Evolutionary conservation across 2,113 vertebrate genomes (phyloP).

Genomic region (Aspidoscelis tigris): DNA sequence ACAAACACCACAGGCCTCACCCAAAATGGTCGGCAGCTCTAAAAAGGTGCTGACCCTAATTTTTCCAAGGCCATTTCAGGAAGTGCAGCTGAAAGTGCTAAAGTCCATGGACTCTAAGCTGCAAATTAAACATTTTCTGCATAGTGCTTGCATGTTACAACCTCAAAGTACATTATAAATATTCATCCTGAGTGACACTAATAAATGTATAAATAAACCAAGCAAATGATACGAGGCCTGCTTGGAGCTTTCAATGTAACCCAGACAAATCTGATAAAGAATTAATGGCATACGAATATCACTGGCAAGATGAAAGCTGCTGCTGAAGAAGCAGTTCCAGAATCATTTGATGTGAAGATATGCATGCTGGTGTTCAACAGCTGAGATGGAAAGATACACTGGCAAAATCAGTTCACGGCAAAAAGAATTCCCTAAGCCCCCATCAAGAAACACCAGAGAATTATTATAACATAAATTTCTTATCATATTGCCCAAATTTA

Average conservation of each 20-base stretch:
- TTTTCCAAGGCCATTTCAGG: too few species aligned
- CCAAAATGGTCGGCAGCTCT: not conserved
- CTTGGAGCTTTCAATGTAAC: not conserved
- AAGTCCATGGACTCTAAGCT: not conserved
- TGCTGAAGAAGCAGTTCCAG: constrained; percentile 15
- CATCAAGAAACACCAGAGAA: not conserved
- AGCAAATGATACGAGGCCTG: constrained; percentile 11
- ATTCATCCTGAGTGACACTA: not conserved
- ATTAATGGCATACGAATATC: constrained; percentile 27
- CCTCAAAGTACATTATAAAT: constrained; percentile 1
- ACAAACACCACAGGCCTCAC: constrained; percentile 37
- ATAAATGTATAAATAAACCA: not conserved
- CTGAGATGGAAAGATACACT: not conserved
- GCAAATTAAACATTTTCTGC: constrained; percentile 20
- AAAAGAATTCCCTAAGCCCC: not conserved
- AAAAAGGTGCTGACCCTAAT: too few species aligned
- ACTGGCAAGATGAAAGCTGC: constrained; percentile 22
- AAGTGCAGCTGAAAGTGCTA: too few species aligned
- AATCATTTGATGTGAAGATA: not conserved
- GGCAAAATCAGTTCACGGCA: not conserved
- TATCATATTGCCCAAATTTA: not conserved
- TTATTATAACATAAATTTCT: not conserved
- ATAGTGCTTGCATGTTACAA: constrained; percentile 14
- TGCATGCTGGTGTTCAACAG: not conserved
- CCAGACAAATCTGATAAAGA: constrained; percentile 20